These are phyloP conservation scores for Smithornis capensis DNA, from an alignment of 2,113 vertebrate species.

Conservation along the genomic window DNA sequence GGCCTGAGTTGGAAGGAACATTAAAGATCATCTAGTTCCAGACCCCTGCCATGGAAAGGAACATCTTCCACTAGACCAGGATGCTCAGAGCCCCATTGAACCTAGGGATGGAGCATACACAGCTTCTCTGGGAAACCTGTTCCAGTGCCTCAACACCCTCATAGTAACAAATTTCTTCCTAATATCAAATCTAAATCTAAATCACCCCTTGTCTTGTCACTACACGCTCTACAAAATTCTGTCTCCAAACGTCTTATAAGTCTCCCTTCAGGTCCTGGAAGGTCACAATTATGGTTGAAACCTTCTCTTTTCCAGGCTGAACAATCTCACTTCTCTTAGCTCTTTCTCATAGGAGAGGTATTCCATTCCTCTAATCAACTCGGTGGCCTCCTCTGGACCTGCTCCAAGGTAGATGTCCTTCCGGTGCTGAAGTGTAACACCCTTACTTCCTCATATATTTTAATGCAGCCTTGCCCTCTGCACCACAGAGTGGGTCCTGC, in stretches of 20 bases:
- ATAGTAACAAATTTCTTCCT: neutral
- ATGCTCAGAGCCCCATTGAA: neutral
- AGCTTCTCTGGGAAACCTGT: neutral
- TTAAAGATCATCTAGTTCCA: neutral
- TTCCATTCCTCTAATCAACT: neutral
- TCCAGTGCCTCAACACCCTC: neutral
- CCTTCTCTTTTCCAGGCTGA: neutral
- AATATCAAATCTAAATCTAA: neutral
- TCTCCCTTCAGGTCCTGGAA: neutral
- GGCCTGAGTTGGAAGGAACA: neutral
- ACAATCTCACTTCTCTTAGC: neutral
- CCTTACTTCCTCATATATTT: neutral
- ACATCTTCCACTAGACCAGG: neutral
- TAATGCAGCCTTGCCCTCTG: neutral
- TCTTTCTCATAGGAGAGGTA: neutral
- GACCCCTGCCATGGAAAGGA: neutral
- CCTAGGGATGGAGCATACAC: neutral
- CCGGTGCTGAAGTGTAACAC: neutral
- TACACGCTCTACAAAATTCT: neutral
- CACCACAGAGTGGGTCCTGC: neutral
- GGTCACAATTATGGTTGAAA: neutral
- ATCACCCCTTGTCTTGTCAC: neutral
- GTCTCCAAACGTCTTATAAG: neutral
- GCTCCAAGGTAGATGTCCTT: neutral
- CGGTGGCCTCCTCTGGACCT: neutral